A percentile compares a stretch with the other conserved stretches of the same genome.
phyloP scores from a whole-genome alignment of 1,140 invertebrate genomes.

The Pentalonia nigronervosa region DNA sequence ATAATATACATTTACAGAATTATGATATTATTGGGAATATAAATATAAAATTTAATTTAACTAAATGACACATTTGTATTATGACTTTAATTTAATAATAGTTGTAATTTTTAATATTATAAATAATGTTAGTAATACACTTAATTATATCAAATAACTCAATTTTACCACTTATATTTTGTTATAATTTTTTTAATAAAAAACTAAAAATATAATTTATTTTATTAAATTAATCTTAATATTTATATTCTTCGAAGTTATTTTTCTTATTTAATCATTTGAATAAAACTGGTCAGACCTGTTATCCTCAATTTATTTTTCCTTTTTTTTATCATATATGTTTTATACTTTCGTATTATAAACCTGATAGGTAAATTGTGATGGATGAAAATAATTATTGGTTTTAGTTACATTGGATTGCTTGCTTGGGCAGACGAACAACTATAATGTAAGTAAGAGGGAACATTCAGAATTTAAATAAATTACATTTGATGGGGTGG shows the following conservation, averaged over 20 bases:
- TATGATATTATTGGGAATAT: no score
- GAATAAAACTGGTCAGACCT: conserved; percentile 42
- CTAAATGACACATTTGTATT: background rate
- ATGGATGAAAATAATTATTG: conserved; percentile 61
- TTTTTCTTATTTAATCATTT: conserved; percentile 33
- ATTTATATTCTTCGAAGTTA: background rate
- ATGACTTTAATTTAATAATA: background rate
- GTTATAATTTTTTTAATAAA: background rate
- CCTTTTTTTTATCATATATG: background rate
- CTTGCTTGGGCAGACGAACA: background rate
- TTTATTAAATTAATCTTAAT: background rate
- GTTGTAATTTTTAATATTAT: background rate
- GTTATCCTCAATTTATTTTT: conserved; percentile 17
- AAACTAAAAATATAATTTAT: background rate
- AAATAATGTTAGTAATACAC: background rate
- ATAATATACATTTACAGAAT: no score
- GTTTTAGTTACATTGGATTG: conserved; percentile 47
- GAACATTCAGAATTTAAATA: background rate
- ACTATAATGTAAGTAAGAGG: background rate
- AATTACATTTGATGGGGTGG: conserved; percentile 3
- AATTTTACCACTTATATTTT: no score
- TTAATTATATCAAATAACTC: no score
- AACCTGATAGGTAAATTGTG: conserved; percentile 56
- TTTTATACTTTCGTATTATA: background rate
- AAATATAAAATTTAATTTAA: no score